Base-by-base conservation (phyloP, 2,113 vertebrate species). In the Indri indri region DNA sequence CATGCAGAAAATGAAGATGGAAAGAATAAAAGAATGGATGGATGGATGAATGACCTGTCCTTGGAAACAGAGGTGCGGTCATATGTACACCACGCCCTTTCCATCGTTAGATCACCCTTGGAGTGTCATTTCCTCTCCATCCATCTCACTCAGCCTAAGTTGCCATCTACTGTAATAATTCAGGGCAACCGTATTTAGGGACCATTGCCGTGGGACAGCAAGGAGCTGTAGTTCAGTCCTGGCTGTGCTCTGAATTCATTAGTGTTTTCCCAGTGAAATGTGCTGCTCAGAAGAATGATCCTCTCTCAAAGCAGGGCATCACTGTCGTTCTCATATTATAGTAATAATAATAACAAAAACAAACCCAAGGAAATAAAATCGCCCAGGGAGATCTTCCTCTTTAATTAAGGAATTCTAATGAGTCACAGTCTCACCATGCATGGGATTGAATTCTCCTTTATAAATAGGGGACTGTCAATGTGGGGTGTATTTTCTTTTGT, bases 381-480 rank as follows among this genome's bases (percentile, higher is more conserved):
- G 16, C 63, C 70, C 74, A 77, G 95, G 68, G 96, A 88, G 83
- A 37, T 57, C 68, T 79, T 94, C 63, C 71, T 97, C 91, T 92
- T 92, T 97, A 83, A 97, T 93, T 93, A 93, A 95, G 80, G 50
- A 45, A 16, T 50, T 57, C 47, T 91, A 74, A 94, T 74, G 88
- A 86, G 83, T 81, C 59, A n/a, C 30, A 42, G 34, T 27, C 54
- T 73, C 17, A 0, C 71, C 68, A n/a, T 17, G 63, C 42, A 4
- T 10, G 12, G 30, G 54, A 86, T 57, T 70, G 12, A 14, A 11
- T 54, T 88, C 52, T 74, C 65, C 23, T n/a, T 66, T 71, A 20
- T 79, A 85, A 79, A 73, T 14, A 77, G 50, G 54, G 30, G 23
- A 25, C 16, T 37, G 30, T 63, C 34, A 8, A 63, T 0, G 5